These are phyloP conservation scores for Zaprionus davidi DNA, from an alignment of 1,140 invertebrate genomes.

Conservation along the genomic window DNA sequence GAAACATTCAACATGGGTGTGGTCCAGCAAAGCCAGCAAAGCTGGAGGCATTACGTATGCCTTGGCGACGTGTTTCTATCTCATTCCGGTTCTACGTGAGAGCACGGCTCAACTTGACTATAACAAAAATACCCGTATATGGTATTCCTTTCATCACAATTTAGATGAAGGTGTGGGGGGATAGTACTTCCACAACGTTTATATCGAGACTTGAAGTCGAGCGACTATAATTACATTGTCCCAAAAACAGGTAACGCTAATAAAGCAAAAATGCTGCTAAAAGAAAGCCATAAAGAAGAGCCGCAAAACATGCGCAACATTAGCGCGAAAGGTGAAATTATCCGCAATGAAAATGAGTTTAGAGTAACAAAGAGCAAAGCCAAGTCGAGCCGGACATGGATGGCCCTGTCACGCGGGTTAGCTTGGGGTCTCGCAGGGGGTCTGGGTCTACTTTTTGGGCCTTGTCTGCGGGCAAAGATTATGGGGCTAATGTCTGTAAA, in stretches of 20 bases:
- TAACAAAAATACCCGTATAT: conserved; percentile 6
- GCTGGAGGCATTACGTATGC: neutral
- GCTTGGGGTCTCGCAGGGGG: conserved; percentile 14
- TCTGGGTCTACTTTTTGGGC: neutral
- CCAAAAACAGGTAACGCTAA: conserved; percentile 60
- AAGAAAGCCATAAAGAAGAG: conserved; percentile 57
- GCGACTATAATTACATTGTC: conserved; percentile 54
- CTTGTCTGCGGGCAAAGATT: conserved; percentile 58
- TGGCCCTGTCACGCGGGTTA: neutral
- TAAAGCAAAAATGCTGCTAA: conserved; percentile 68
- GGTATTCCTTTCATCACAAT: conserved; percentile 2
- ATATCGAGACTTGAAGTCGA: conserved; percentile 23
- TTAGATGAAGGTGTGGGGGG: neutral
- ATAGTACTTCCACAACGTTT: conserved; percentile 10
- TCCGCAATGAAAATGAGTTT: conserved; percentile 49
- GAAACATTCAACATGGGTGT: neutral
- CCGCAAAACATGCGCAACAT: conserved; percentile 68
- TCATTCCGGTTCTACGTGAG: neutral
- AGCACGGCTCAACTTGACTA: conserved; percentile 5
- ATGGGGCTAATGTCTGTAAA: conserved; percentile 37
- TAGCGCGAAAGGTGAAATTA: conserved; percentile 76
- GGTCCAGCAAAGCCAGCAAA: neutral
- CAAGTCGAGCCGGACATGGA: conserved; percentile 50
- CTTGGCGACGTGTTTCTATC: neutral
- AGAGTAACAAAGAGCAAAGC: conserved; percentile 31